Evolutionary conservation across 2,113 vertebrate genomes (phyloP), one percentile per base, ranked within the genome.

Genomic region (Burhinus oedicnemus): DNA sequence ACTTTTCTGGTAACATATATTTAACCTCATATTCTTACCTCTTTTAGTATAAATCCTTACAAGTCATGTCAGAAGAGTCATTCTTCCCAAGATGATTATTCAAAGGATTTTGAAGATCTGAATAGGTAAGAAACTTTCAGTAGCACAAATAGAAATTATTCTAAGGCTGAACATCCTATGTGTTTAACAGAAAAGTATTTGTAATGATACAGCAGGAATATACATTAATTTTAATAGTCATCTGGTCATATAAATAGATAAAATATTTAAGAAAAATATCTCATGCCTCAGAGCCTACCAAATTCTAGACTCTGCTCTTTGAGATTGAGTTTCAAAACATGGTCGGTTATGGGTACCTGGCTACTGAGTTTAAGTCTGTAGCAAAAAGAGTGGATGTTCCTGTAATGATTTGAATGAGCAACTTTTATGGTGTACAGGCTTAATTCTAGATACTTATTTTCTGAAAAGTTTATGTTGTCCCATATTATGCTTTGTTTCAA

Each of bases 11-110:
- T 25, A 55, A n/a, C 19, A 30, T 21, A 34, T n/a, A 69, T 12
- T 36, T 93, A 77, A 85, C 45, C 10, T 83, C 5, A 23, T 92
- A 55, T 71, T 93, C 40, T 79, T 87, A 40, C 20, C 9, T 74
- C 52, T 95, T 95, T 90, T 84, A 94, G 88, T 68, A 89, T 87
- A 92, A 96, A 96, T 81, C 96, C 86, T 44, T 97, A 85, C 49
- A 91, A 97, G 96, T 86, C 87, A 47, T 90, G 95, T 89, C 91
- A 84, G 72, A 95, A 81, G 49, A 90, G 55, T 92, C 79, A 87
- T 96, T 93, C 96, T 87, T 92, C 95, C 66, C 90, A 89, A 64
- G 96, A 95, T 89, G 96, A 95, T 89, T 96, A 92, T 93, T 96
- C 95, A 82, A 83, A 94, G 87, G 94, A 96, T 36, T 69, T 94